These are phyloP conservation scores for Oncorhynchus gorbuscha DNA, from an alignment of 2,113 vertebrate genomes.

Conservation along the genomic window DNA sequence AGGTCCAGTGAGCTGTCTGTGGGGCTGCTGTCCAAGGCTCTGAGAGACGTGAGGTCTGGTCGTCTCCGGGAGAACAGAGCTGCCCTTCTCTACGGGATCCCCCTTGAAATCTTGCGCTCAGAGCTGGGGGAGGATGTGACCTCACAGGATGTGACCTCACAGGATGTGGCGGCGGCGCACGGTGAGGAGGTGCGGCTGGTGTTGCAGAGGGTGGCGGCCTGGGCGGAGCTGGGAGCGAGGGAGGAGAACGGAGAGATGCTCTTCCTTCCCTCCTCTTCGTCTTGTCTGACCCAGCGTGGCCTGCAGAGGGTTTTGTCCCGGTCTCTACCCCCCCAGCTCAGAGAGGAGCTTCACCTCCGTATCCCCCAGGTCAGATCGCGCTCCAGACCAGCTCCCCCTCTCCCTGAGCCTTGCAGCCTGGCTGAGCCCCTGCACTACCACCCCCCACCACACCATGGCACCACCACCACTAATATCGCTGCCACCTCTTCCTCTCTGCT, in stretches of 20 bases:
- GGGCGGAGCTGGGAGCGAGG: slow-evolving; percentile 75
- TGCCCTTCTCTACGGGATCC: slow-evolving; percentile 99
- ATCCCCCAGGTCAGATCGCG: slow-evolving; percentile 69
- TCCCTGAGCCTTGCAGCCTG: slow-evolving; percentile 38
- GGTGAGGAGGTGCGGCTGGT: slow-evolving; percentile 89
- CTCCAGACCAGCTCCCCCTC: slow-evolving; percentile 31
- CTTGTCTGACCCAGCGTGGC: slow-evolving; percentile 44
- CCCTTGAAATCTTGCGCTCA: slow-evolving; percentile 87
- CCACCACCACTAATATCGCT: slow-evolving; percentile 39
- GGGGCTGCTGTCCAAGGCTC: slow-evolving; percentile 99
- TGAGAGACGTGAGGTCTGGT: slow-evolving; percentile 99
- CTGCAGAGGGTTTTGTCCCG: slow-evolving; percentile 44
- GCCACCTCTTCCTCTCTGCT: slow-evolving; percentile 57
- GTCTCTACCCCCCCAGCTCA: slow-evolving; percentile 94
- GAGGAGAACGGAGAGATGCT: slow-evolving; percentile 62
- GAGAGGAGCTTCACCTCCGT: slow-evolving; percentile 59
- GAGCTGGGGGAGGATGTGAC: slow-evolving; percentile 86
- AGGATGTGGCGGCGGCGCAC: slow-evolving; percentile 70
- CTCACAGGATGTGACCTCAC: slow-evolving; percentile 82
- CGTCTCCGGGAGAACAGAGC: slow-evolving; percentile 97
- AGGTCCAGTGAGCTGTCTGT: slow-evolving; percentile 99
- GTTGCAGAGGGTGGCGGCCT: slow-evolving; percentile 93
- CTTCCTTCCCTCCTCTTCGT: slow-evolving; percentile 51
- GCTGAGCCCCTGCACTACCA: slow-evolving; percentile 50
- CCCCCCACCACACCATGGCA: slow-evolving; percentile 53